Base-by-base conservation (phyloP, 2,888 invertebrate species). In the Parnassius smintheus region DNA sequence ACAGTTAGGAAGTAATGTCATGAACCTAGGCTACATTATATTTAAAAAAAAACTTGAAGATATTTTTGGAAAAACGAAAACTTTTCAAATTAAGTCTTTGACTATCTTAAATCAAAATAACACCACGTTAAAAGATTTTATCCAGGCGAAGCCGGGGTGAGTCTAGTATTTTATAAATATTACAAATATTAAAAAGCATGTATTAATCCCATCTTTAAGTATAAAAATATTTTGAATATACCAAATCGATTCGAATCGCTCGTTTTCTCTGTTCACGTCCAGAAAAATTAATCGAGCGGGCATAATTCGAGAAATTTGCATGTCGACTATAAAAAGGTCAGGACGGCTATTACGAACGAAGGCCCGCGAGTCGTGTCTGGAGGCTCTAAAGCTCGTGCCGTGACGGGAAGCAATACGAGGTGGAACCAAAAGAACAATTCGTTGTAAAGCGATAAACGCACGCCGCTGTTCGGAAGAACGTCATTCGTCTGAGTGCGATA, bases 321-420 rank as follows among this genome's bases (percentile, higher is more conserved):
- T 55, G 59, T 18, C 52, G 59, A 46, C 18, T 25, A 42, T 35
- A 52, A 52, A 52, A 56, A 60, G 55, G 60, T 60, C 60, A n/a
- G 54, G 18, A 12, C 35, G 41, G 59, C n/a, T 12, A 22, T 60
- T 48, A 49, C 4, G 60, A 10, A 41, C 48, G 60, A 51, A 45
- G 51, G 58, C 54, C 22, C 13, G 42, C 11, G 42, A n/a, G 18
- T 57, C 58, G 58, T 54, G 58, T 13, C 52, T 51, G 45, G 58
- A 7, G 52, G 44, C 50, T n/a, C 49, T 50, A 54, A 46, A 45
- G 46, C 45, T 13, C 10, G 51, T 61, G 56, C 61, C 76, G 75
- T 75, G 74, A 66, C 70, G 56, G 65, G 59, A 50, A 66, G 71
- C 73, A 75, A 67, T 75, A 67, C 68, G 56, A 42, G 50, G 68